Conservation (phyloP, 2,113 vertebrate genomes). For the Circaetus gallicus region DNA sequence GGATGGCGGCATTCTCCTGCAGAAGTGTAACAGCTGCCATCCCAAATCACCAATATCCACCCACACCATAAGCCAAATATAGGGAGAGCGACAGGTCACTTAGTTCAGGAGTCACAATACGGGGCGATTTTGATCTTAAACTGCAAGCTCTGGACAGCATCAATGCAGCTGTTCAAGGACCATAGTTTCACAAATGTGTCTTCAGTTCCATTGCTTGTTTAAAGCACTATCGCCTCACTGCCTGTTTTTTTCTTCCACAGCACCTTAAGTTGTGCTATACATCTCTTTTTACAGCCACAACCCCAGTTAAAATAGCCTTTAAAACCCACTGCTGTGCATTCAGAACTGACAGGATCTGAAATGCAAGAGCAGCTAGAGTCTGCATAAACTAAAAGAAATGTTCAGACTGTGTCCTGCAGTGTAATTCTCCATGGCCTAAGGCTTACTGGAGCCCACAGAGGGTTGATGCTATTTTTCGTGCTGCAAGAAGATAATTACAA, state of each 20-base stretch:
- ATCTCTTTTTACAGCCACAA: neutral
- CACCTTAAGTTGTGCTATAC: neutral
- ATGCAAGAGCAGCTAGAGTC: neutral
- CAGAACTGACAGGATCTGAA: neutral
- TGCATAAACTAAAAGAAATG: neutral
- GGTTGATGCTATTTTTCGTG: neutral
- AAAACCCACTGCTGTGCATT: neutral
- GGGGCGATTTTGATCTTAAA: neutral
- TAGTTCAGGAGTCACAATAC: neutral
- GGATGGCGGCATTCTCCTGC: neutral
- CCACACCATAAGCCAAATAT: neutral
- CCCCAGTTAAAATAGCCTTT: neutral
- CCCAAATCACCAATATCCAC: neutral
- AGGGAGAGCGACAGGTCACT: rapidly evolving
- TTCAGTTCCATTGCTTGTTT: neutral
- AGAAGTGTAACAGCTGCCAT: neutral
- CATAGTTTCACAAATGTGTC: neutral
- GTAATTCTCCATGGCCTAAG: neutral
- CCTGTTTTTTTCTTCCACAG: neutral
- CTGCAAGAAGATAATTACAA: neutral
- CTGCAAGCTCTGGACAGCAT: neutral
- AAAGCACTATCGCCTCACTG: neutral
- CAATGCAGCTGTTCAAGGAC: neutral
- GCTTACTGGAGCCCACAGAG: neutral
- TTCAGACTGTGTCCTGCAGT: neutral